Percentiles rank a stretch among this genome's conserved stretches.
These are phyloP conservation scores for Rhinophrynus dorsalis DNA, from an alignment of 2,797 vertebrate genomes.

Conservation along the genomic window DNA sequence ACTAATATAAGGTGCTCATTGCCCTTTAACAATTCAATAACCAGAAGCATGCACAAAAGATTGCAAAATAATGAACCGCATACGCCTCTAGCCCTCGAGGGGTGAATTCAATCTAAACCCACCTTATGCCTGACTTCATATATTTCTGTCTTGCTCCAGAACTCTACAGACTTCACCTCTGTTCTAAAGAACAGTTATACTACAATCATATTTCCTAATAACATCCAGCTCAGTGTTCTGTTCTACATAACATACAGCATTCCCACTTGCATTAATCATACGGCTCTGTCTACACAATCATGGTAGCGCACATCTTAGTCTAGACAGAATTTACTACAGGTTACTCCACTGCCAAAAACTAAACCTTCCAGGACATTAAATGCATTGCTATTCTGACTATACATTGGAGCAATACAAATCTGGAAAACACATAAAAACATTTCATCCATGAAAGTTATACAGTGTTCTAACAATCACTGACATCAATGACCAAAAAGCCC, in stretches of 20 bases:
- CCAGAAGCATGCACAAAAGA: too few species aligned
- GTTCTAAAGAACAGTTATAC: not conserved
- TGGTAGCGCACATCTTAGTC: slow-evolving; percentile 21
- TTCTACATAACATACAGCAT: not conserved
- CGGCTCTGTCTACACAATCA: slow-evolving; percentile 27
- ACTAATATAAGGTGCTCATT: too few species aligned
- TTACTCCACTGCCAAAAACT: slow-evolving; percentile 25
- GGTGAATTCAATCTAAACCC: too few species aligned
- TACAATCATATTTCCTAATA: not conserved
- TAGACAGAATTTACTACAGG: slow-evolving; percentile 36
- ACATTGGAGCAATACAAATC: slow-evolving; percentile 15
- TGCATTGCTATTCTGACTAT: slow-evolving; percentile 41
- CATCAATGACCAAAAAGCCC: slow-evolving; percentile 9
- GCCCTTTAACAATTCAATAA: too few species aligned
- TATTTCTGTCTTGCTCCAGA: not conserved
- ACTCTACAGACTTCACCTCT: not conserved
- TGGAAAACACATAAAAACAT: slow-evolving; percentile 41
- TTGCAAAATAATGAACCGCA: too few species aligned
- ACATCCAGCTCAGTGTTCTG: not conserved
- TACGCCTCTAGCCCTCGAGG: too few species aligned
- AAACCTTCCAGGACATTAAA: slow-evolving; percentile 39
- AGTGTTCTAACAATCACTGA: slow-evolving; percentile 21
- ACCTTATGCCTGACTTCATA: too few species aligned
- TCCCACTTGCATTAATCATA: slow-evolving; percentile 10
- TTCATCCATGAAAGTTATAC: slow-evolving; percentile 17